These are phyloP conservation scores for Prolemur simus DNA, from an alignment of 2,113 vertebrate genomes.

Conservation along the genomic window DNA sequence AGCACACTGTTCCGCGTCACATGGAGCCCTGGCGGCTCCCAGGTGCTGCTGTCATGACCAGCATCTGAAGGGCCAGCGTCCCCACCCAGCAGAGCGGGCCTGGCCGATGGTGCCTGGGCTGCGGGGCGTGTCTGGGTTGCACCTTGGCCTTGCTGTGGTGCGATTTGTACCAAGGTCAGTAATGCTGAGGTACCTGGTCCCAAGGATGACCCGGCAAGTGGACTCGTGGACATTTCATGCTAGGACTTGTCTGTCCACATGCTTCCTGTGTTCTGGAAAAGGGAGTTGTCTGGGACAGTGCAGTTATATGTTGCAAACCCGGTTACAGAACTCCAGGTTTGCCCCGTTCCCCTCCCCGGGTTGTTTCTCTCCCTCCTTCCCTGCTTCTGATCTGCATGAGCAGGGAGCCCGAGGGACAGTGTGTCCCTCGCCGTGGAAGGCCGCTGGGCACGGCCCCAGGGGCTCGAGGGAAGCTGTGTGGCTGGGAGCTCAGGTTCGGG, in stretches of 20 bases:
- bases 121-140: rapidly evolving
- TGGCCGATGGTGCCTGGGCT: rapidly evolving
- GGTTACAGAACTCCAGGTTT: no score
- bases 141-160: rapidly evolving
- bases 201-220: not conserved
- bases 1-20: rapidly evolving
- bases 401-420: not conserved
- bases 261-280: not conserved
- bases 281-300: rapidly evolving
- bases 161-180: not conserved
- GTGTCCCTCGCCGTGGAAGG: rapidly evolving
- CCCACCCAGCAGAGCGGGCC: not conserved
- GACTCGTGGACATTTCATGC: rapidly evolving
- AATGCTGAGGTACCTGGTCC: not conserved
- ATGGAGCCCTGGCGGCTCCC: rapidly evolving
- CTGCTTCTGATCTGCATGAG: rapidly evolving
- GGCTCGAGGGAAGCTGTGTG: not conserved
- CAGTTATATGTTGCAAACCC: rapidly evolving
- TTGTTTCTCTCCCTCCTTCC: rapidly evolving
- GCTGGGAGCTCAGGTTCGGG: not conserved
- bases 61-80: not conserved
- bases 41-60: rapidly evolving
- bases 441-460: rapidly evolving
- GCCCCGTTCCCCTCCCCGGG: not conserved
- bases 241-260: rapidly evolving